A percentile compares a stretch with the other conserved stretches of the same genome.
Evolutionary conservation across 2,797 vertebrate species (phyloP).

Genomic region (Phylloscopus collybita): DNA sequence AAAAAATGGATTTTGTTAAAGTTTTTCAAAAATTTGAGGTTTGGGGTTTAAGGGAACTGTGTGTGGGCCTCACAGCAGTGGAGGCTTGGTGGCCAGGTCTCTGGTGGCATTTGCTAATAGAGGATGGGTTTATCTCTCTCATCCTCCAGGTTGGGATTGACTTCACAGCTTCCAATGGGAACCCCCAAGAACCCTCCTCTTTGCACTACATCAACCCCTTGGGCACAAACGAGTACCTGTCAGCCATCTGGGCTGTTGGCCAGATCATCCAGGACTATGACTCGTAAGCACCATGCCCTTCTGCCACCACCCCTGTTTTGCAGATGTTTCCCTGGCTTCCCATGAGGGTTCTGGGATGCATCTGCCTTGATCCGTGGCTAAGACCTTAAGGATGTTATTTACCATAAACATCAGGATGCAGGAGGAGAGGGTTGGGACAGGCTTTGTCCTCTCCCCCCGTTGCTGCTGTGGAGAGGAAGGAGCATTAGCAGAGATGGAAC

Average conservation of each 20-base stretch:
- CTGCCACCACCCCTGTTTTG: background rate
- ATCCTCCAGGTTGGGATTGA: constrained; percentile 92
- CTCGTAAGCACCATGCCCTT: constrained; percentile 81
- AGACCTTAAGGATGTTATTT: background rate
- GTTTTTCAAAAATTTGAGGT: background rate
- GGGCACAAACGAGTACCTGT: constrained; percentile 95
- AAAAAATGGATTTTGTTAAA: background rate
- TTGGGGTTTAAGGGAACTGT: background rate
- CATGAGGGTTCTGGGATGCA: background rate
- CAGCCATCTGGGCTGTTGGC: constrained; percentile 95
- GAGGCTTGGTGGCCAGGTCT: background rate
- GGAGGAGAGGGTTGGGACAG: background rate
- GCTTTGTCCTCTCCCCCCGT: background rate
- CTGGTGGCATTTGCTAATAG: background rate
- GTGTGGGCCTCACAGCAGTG: background rate
- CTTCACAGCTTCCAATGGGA: constrained; percentile 98
- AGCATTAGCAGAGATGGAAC: background rate
- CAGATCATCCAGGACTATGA: constrained; percentile 99
- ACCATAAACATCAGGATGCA: background rate
- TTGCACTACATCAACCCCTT: constrained; percentile 97
- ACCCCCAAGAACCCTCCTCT: constrained; percentile 91
- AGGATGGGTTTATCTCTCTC: background rate
- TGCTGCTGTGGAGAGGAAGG: background rate
- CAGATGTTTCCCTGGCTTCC: background rate
- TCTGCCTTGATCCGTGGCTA: background rate